These are phyloP conservation scores for Megalonaias nervosa DNA, from an alignment of 1,140 invertebrate genomes.

Conservation along the genomic window DNA sequence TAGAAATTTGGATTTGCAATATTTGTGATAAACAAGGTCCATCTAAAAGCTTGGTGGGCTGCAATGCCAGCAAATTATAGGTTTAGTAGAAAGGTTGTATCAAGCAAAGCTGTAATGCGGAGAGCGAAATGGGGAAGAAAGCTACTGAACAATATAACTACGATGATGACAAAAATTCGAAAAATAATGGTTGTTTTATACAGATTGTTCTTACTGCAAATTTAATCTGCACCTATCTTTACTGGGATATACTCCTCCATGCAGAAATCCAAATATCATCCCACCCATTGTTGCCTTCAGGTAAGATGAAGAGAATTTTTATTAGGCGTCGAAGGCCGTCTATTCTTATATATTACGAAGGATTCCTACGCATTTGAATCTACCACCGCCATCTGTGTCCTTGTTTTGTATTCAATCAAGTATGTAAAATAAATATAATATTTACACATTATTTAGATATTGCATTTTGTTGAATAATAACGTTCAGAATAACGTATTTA, in stretches of 20 bases:
- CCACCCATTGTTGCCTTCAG: neutral
- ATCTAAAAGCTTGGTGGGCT: constrained; percentile 15
- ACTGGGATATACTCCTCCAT: neutral
- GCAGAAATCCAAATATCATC: neutral
- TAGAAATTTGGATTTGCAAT: constrained; percentile 25
- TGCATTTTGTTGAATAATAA: too few species aligned
- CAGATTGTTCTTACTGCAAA: neutral
- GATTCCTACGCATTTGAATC: too few species aligned
- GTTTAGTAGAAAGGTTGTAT: constrained; percentile 9
- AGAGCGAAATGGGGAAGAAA: constrained; percentile 26
- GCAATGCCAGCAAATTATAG: neutral
- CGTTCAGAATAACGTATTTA: too few species aligned
- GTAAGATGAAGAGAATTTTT: neutral
- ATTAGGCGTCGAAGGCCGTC: too few species aligned
- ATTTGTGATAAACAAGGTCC: constrained; percentile 24
- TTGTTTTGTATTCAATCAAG: too few species aligned
- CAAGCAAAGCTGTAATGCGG: constrained; percentile 4
- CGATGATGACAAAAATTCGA: constrained; percentile 12
- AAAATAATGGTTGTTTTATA: constrained; percentile 6
- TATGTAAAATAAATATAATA: too few species aligned
- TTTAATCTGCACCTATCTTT: neutral
- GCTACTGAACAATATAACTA: constrained; percentile 3
- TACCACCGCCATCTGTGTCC: too few species aligned
- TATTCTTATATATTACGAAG: too few species aligned
- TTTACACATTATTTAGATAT: too few species aligned